These are phyloP conservation scores for Drosophila antonietae DNA, from an alignment of 2,888 invertebrate species.

Conservation along the genomic window DNA sequence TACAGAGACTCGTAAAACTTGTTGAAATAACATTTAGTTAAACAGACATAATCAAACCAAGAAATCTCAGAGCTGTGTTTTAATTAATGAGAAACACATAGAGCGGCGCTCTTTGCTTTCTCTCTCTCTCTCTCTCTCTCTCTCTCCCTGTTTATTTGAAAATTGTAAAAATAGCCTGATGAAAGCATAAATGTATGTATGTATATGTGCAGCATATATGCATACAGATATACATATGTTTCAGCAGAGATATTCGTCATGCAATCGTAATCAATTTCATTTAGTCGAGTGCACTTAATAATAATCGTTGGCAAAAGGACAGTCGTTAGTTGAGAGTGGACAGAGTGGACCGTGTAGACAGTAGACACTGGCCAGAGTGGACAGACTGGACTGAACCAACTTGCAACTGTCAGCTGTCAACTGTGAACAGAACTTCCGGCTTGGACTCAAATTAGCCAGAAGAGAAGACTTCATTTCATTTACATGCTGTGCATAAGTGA, in stretches of 20 bases:
- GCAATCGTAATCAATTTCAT: slow-evolving; percentile 4
- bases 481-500: slow-evolving; percentile 50
- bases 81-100: slow-evolving; percentile 1
- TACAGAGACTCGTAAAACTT: not conserved
- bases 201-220: not conserved
- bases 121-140: no score
- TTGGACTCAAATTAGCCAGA: slow-evolving; percentile 3
- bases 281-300: slow-evolving; percentile 31
- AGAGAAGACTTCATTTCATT: slow-evolving; percentile 27
- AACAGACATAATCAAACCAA: not conserved
- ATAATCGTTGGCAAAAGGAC: slow-evolving; percentile 6
- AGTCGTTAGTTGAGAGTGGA: not conserved
- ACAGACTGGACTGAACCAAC: not conserved
- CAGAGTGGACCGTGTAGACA: not conserved
- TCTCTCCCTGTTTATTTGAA: not conserved
- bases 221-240: not conserved
- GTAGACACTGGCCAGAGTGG: not conserved
- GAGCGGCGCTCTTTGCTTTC: not conserved
- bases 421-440: slow-evolving; percentile 27
- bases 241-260: not conserved
- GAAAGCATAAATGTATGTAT: not conserved
- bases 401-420: not conserved
- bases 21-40: slow-evolving; percentile 1
- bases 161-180: not conserved
- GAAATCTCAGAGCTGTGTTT: slow-evolving; percentile 1